Conservation (phyloP, 2,113 vertebrate genomes). For the Phocoena phocoena region DNA sequence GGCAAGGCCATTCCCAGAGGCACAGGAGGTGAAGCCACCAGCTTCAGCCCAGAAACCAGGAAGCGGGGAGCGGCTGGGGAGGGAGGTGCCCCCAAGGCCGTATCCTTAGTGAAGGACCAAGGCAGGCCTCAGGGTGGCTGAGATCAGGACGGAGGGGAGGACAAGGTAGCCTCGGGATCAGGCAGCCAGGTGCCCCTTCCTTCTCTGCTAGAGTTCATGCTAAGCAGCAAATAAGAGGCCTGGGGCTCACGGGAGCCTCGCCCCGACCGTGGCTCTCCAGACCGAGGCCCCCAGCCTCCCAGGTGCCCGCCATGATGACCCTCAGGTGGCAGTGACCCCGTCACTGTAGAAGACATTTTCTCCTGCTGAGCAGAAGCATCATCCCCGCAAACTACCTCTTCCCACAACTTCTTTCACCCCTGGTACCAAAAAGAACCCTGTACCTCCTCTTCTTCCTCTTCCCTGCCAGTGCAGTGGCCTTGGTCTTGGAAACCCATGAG, state of each 20-base stretch:
- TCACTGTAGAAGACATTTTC: conserved; percentile 69
- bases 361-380: conserved; percentile 77
- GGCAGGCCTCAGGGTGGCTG: conserved; percentile 43
- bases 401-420: conserved; percentile 75
- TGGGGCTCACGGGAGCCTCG: neutral
- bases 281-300: neutral
- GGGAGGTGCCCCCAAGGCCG: neutral
- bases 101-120: neutral
- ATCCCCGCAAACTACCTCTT: conserved; percentile 81
- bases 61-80: neutral
- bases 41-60: conserved; percentile 12
- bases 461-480: conserved; percentile 40
- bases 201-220: neutral
- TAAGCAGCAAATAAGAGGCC: neutral
- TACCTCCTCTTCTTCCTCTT: conserved; percentile 43
- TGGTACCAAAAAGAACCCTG: conserved; percentile 76
- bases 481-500: conserved; percentile 50
- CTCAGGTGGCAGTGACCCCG: conserved; percentile 74
- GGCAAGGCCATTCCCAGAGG: neutral
- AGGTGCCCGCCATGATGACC: conserved; percentile 44
- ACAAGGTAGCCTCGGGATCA: neutral
- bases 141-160: neutral
- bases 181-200: neutral
- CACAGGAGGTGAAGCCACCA: conserved; percentile 15
- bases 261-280: neutral